phyloP scores from a whole-genome alignment of 1,140 invertebrate species.

The Hypothenemus hampei region DNA sequence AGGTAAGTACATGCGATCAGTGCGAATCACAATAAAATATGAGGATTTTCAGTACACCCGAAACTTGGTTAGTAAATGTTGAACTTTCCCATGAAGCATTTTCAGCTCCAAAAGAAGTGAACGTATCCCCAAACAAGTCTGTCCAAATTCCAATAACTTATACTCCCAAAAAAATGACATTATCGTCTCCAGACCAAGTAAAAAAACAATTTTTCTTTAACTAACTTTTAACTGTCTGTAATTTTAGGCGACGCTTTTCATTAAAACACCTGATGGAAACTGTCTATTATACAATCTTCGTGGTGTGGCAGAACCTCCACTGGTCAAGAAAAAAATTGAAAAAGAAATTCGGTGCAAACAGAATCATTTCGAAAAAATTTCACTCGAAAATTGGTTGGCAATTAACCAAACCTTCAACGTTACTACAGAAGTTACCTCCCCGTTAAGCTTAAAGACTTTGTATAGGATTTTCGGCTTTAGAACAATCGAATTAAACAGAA shows the following conservation, averaged over 20 bases:
- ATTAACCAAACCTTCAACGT: conserved; percentile 31
- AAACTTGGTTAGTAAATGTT: background rate
- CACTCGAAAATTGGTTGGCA: conserved; percentile 32
- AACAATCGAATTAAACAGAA: conserved; percentile 26
- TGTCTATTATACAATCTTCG: conserved; percentile 27
- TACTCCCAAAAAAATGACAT: conserved; percentile 2
- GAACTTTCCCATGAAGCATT: conserved; percentile 1
- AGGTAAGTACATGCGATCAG: conserved; percentile 26
- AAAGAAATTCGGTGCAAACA: conserved; percentile 32
- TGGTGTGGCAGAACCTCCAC: conserved; percentile 23
- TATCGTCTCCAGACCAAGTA: background rate
- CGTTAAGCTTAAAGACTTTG: conserved; percentile 20
- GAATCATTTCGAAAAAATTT: conserved; percentile 21
- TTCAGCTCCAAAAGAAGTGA: conserved; percentile 1
- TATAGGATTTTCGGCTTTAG: conserved; percentile 29
- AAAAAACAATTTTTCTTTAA: background rate
- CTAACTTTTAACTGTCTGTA: background rate
- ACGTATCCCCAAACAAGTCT: background rate
- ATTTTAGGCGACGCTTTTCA: conserved; percentile 28
- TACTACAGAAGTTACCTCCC: conserved; percentile 24
- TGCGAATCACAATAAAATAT: background rate
- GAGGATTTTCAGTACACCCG: background rate
- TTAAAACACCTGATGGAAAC: conserved; percentile 25
- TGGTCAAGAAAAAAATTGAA: conserved; percentile 19
- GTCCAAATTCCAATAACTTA: background rate